phyloP scores from a whole-genome alignment of 2,888 invertebrate species.

The Odontothrips loti region DNA sequence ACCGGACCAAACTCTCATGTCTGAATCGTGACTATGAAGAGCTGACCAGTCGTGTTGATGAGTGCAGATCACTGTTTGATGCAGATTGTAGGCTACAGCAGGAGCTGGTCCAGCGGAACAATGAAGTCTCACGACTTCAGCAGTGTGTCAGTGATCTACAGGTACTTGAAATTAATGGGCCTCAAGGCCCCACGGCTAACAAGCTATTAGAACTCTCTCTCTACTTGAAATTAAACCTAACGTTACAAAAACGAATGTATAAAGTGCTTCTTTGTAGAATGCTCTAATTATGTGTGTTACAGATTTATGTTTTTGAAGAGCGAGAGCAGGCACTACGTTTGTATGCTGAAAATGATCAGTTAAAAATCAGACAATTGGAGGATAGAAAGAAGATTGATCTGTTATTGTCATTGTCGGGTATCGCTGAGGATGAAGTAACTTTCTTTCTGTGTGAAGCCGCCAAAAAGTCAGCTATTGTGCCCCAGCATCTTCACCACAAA shows the following conservation, averaged over 20 bases:
- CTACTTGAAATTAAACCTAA: neutral
- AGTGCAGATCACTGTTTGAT: constrained; percentile 30
- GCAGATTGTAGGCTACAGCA: constrained; percentile 45
- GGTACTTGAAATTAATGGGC: neutral
- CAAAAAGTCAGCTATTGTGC: constrained; percentile 29
- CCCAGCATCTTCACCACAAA: constrained; percentile 27
- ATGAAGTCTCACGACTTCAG: constrained; percentile 47
- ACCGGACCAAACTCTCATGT: neutral
- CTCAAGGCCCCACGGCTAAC: too few species aligned
- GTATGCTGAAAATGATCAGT: constrained; percentile 48
- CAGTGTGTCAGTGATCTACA: constrained; percentile 49
- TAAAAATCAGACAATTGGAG: constrained; percentile 45
- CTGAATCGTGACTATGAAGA: constrained; percentile 5
- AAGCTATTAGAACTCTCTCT: neutral
- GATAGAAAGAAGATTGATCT: constrained; percentile 48
- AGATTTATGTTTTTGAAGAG: constrained; percentile 47
- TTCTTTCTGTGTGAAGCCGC: constrained; percentile 43
- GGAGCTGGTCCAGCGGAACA: constrained; percentile 46
- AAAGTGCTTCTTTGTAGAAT: neutral
- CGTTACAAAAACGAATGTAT: neutral
- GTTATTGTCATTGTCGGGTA: constrained; percentile 44
- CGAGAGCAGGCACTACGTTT: constrained; percentile 47
- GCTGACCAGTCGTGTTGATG: neutral
- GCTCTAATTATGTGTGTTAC: neutral
- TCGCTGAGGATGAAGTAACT: constrained; percentile 45